Conservation (phyloP, 2,888 invertebrate genomes). For the Lymantria dispar region DNA sequence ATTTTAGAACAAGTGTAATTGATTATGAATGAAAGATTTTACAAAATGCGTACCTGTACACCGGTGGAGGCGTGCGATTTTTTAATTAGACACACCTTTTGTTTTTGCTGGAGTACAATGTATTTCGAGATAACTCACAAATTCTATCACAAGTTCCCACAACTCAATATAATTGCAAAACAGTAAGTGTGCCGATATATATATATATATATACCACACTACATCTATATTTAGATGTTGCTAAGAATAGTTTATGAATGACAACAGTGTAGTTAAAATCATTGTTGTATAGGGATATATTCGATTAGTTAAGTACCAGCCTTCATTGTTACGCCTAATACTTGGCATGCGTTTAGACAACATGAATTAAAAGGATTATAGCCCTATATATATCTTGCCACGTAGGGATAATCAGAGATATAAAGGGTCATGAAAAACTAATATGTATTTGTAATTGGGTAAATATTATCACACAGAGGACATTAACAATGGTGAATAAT, state of each 20-base stretch:
- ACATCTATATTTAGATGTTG: conserved; percentile 35
- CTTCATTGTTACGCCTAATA: too few relatives aligned
- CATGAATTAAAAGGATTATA: too few relatives aligned
- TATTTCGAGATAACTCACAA: conserved; percentile 55
- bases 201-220: conserved; percentile 52
- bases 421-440: too few relatives aligned
- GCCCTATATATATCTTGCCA: too few relatives aligned
- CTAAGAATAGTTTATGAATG: conserved; percentile 36
- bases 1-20: too few relatives aligned
- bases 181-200: conserved; percentile 51
- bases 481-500: too few relatives aligned
- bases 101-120: conserved; percentile 67
- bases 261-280: conserved; percentile 24
- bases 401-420: too few relatives aligned
- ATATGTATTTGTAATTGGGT: too few relatives aligned
- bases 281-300: conserved; percentile 2
- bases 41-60: conserved; percentile 31
- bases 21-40: neutral
- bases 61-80: conserved; percentile 51
- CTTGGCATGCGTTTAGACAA: too few relatives aligned
- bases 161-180: conserved; percentile 65
- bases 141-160: conserved; percentile 70
- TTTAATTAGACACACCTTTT: conserved; percentile 70
- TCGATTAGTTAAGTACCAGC: too few relatives aligned
- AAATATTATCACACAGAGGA: too few relatives aligned